Conservation (phyloP, 2,797 vertebrate genomes). For the Coregonus suidteri region DNA sequence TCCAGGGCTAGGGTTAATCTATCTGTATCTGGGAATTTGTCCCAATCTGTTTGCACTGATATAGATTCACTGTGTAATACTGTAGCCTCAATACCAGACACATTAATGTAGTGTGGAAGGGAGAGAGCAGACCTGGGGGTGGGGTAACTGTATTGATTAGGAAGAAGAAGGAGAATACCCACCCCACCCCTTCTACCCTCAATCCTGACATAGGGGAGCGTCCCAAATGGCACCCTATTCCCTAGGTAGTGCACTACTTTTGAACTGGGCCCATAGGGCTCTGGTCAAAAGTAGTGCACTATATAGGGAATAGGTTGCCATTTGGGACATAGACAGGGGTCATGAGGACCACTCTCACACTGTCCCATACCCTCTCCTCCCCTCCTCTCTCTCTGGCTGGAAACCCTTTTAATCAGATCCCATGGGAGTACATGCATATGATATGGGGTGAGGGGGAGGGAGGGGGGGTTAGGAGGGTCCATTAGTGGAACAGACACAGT, state of each 20-base stretch:
- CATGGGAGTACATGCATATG: slow-evolving; percentile 69
- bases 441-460: slow-evolving; percentile 45
- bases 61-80: slow-evolving; percentile 28
- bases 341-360: slow-evolving; percentile 71
- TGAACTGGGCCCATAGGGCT: not conserved
- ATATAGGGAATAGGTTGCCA: not conserved
- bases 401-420: slow-evolving; percentile 77
- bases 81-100: slow-evolving; percentile 68
- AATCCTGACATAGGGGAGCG: not conserved
- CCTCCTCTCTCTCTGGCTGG: slow-evolving; percentile 51
- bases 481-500: slow-evolving; percentile 68
- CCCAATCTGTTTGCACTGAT: not conserved
- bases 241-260: not conserved
- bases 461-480: slow-evolving; percentile 60
- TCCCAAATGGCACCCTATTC: not conserved
- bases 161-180: slow-evolving; percentile 60
- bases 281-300: not conserved
- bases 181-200: slow-evolving; percentile 48
- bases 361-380: slow-evolving; percentile 10
- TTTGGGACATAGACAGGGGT: slow-evolving; percentile 61
- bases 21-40: not conserved
- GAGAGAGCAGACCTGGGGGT: slow-evolving; percentile 40
- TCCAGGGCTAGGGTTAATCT: not conserved
- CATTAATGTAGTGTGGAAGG: slow-evolving; percentile 60
- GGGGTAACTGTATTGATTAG: slow-evolving; percentile 70